Percentiles rank a stretch among this genome's conserved stretches.
phyloP scores from a whole-genome alignment of 2,888 invertebrate species.

The Dinocampus coccinellae region DNA sequence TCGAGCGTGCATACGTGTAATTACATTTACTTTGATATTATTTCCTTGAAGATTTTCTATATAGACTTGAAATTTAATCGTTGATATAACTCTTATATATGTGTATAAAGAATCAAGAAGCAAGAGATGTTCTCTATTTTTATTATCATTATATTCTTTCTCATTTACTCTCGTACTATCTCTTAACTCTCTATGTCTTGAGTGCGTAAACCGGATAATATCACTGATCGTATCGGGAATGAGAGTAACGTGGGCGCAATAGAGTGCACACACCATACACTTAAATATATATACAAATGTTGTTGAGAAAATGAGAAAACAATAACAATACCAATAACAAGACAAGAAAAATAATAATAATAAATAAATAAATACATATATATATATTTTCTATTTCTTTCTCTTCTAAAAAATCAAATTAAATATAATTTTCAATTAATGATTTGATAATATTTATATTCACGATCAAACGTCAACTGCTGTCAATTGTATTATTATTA shows the following conservation, averaged over 20 bases:
- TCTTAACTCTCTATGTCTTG: background rate
- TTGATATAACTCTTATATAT: slow-evolving; percentile 25
- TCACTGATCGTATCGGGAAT: slow-evolving; percentile 57
- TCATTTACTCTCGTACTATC: background rate
- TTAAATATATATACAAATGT: slow-evolving; percentile 18
- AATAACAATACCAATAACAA: too few species aligned
- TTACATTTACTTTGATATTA: slow-evolving; percentile 4
- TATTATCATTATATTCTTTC: background rate
- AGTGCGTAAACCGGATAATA: slow-evolving; percentile 51
- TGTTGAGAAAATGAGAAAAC: background rate
- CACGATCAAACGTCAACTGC: background rate
- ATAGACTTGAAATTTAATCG: slow-evolving; percentile 23
- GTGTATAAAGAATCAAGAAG: slow-evolving; percentile 5
- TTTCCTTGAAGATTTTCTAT: slow-evolving; percentile 3
- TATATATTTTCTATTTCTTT: too few species aligned
- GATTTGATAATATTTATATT: background rate
- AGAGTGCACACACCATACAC: slow-evolving; percentile 20
- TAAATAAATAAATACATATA: too few species aligned
- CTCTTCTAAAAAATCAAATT: background rate
- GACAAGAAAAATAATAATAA: too few species aligned
- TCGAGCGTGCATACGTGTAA: slow-evolving; percentile 4
- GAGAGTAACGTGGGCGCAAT: slow-evolving; percentile 53
- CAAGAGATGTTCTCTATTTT: background rate
- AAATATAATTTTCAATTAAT: background rate
- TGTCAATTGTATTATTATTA: too few species aligned